A percentile compares a stretch with the other conserved stretches of the same genome.
phyloP scores from a whole-genome alignment of 2,888 invertebrate genomes.

The Taenaris catops region DNA sequence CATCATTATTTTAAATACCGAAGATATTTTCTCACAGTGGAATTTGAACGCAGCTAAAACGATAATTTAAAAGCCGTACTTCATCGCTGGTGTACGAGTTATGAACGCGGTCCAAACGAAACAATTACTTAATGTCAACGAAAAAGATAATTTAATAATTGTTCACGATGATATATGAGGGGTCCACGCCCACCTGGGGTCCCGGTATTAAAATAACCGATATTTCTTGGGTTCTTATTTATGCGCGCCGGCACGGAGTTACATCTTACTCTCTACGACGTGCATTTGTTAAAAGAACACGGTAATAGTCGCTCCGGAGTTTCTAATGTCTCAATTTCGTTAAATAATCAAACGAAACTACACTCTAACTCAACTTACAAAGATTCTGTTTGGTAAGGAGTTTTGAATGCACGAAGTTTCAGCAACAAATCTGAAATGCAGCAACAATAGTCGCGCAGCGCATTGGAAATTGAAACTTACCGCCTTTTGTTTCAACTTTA shows the following conservation, averaged over 20 bases:
- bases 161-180: conserved; percentile 68
- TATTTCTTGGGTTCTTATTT: conserved; percentile 64
- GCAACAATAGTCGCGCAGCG: conserved; percentile 25
- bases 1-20: conserved; percentile 26
- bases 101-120: conserved; percentile 51
- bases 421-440: conserved; percentile 34
- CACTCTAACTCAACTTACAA: conserved; percentile 35
- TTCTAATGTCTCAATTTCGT: conserved; percentile 78
- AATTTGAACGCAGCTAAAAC: conserved; percentile 46
- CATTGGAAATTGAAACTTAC: conserved; percentile 36
- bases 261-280: conserved; percentile 72
- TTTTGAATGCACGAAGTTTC: conserved; percentile 54
- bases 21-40: conserved; percentile 41
- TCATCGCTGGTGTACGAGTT: conserved; percentile 55
- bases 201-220: conserved; percentile 68
- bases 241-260: conserved; percentile 64
- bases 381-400: too few relatives aligned
- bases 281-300: conserved; percentile 78
- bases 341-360: conserved; percentile 28
- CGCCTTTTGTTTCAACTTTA: conserved; percentile 31
- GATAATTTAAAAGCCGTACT: conserved; percentile 58
- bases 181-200: conserved; percentile 72
- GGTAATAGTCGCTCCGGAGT: conserved; percentile 70
- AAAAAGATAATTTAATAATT: conserved; percentile 80
- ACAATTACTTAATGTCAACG: conserved; percentile 80